These are phyloP conservation scores for Ephestia elutella DNA, from an alignment of 1,140 invertebrate genomes.

Conservation along the genomic window DNA sequence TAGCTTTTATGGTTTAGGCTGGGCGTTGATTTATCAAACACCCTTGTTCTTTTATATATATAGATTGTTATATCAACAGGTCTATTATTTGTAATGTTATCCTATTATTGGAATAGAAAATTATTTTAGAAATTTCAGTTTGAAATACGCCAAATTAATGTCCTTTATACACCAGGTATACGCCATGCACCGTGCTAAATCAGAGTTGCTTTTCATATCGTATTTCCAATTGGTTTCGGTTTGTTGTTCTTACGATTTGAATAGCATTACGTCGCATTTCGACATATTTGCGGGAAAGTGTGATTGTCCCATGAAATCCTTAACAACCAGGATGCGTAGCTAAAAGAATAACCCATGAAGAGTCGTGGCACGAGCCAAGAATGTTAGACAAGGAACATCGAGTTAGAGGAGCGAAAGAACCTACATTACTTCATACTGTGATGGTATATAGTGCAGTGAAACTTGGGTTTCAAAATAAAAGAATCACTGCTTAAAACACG, in stretches of 20 bases:
- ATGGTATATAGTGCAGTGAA: too few relatives aligned
- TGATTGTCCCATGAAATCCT: slow-evolving; percentile 12
- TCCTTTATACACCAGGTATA: not conserved
- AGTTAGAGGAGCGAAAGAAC: not conserved
- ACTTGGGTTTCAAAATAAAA: too few relatives aligned
- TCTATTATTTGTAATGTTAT: too few relatives aligned
- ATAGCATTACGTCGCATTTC: not conserved
- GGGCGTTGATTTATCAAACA: too few relatives aligned
- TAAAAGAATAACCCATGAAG: slow-evolving; percentile 37
- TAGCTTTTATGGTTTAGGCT: too few relatives aligned
- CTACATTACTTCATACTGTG: not conserved
- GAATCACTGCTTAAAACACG: too few relatives aligned
- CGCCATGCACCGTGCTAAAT: not conserved
- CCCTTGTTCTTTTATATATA: too few relatives aligned
- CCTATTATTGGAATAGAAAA: too few relatives aligned
- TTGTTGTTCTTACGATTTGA: slow-evolving; percentile 2
- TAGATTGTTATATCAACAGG: too few relatives aligned
- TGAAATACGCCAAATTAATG: too few relatives aligned
- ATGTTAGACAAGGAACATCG: slow-evolving; percentile 38
- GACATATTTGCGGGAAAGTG: not conserved
- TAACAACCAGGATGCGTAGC: slow-evolving; percentile 10
- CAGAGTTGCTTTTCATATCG: slow-evolving; percentile 4
- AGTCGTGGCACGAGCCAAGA: slow-evolving; percentile 54
- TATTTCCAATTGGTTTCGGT: not conserved
- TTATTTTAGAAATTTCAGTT: too few relatives aligned